Evolutionary conservation across 2,888 invertebrate genomes (phyloP).

Genomic region (Ethmia dodecea): DNA sequence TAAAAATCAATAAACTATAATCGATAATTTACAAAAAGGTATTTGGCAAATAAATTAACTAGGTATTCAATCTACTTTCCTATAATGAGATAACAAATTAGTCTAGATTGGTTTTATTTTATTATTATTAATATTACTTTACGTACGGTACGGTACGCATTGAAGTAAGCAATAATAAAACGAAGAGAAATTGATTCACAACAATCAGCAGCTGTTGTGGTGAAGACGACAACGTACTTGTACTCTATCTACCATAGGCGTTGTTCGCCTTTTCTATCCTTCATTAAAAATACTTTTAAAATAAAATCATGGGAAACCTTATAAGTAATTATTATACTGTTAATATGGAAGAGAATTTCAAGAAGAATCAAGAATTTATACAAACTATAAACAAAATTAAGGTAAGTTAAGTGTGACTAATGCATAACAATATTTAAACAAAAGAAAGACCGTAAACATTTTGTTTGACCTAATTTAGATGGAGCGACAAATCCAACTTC

Average conservation of each 20-base stretch:
- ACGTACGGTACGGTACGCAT: too few species aligned
- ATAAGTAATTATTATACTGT: slow-evolving; percentile 51
- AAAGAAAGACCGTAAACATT: too few species aligned
- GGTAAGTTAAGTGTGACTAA: slow-evolving; percentile 67
- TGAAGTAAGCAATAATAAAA: slow-evolving; percentile 14
- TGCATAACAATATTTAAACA: too few species aligned
- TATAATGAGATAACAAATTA: not conserved
- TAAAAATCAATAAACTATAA: too few species aligned
- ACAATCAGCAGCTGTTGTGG: slow-evolving; percentile 16
- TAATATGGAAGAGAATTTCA: slow-evolving; percentile 82
- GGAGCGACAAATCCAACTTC: slow-evolving; percentile 89
- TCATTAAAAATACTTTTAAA: slow-evolving; percentile 5
- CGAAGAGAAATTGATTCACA: slow-evolving; percentile 4
- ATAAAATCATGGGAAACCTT: slow-evolving; percentile 72
- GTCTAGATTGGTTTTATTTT: not conserved
- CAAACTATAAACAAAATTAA: slow-evolving; percentile 81
- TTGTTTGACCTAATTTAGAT: slow-evolving; percentile 63
- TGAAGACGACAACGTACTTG: not conserved
- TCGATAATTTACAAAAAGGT: not conserved
- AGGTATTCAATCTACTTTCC: not conserved
- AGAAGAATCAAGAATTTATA: slow-evolving; percentile 83
- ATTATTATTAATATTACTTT: too few species aligned
- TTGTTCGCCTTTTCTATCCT: slow-evolving; percentile 18
- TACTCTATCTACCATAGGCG: too few species aligned
- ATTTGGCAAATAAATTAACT: not conserved